Evolutionary conservation across 2,797 vertebrate genomes (phyloP).

Genomic region (Labroides dimidiatus): DNA sequence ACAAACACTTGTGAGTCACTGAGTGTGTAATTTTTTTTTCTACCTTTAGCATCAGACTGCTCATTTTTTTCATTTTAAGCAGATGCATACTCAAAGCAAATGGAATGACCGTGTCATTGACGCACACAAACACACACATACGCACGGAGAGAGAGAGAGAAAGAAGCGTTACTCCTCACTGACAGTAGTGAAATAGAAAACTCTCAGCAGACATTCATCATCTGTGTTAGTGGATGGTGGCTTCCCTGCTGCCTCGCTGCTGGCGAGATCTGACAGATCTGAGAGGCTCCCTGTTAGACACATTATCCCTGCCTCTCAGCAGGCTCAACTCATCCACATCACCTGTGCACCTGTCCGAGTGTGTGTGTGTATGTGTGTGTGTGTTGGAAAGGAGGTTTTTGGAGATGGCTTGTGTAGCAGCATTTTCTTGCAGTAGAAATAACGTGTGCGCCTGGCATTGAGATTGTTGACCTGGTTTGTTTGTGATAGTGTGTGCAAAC

Average conservation of each 20-base stretch:
- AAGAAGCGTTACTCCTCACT: conserved; percentile 46
- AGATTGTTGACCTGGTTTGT: conserved; percentile 15
- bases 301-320: conserved; percentile 71
- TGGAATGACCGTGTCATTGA: not conserved
- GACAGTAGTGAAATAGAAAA: conserved; percentile 77
- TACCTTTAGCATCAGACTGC: conserved; percentile 30
- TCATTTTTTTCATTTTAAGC: conserved; percentile 64
- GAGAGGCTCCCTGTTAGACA: conserved; percentile 70
- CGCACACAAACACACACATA: conserved; percentile 23
- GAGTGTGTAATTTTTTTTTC: not conserved
- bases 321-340: conserved; percentile 46
- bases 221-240: conserved; percentile 68
- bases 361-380: not conserved
- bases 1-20: conserved; percentile 20
- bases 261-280: conserved; percentile 73
- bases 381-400: not conserved
- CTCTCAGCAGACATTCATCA: conserved; percentile 77
- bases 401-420: not conserved
- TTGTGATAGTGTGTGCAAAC: conserved; percentile 8
- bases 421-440: no score
- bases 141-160: conserved; percentile 32
- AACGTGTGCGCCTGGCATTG: not conserved
- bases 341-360: conserved; percentile 34
- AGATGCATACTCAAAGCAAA: conserved; percentile 43
- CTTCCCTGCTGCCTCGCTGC: conserved; percentile 53